phyloP scores from a whole-genome alignment of 1,140 invertebrate genomes.

The Psix sp. region DNA sequence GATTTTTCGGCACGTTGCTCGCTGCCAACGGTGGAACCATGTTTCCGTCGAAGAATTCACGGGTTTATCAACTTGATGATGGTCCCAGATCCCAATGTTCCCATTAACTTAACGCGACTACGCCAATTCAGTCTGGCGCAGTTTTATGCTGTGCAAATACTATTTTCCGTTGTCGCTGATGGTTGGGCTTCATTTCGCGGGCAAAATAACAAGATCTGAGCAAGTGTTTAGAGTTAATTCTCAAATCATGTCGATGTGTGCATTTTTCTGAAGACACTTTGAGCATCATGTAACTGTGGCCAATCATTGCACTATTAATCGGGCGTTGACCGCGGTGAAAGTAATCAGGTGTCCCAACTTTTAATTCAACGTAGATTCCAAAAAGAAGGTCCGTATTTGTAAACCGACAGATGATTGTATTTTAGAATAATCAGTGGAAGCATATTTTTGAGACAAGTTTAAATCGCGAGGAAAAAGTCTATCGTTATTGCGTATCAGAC shows the following conservation, averaged over 20 bases:
- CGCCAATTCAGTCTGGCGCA: neutral
- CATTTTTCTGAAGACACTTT: slow-evolving; percentile 1
- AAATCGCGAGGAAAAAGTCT: slow-evolving; percentile 17
- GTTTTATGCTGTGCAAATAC: neutral
- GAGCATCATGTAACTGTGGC: slow-evolving; percentile 10
- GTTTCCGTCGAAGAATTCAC: neutral
- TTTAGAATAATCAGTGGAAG: slow-evolving; percentile 7
- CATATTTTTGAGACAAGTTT: slow-evolving; percentile 27
- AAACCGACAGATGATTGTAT: slow-evolving; percentile 17
- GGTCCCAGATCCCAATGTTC: neutral
- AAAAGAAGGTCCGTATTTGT: slow-evolving; percentile 11
- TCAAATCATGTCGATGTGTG: slow-evolving; percentile 7
- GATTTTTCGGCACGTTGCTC: neutral
- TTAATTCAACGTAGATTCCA: neutral
- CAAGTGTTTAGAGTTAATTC: slow-evolving; percentile 8
- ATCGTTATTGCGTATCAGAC: no score
- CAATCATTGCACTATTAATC: no score
- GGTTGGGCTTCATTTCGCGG: neutral
- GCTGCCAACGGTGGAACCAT: slow-evolving; percentile 1
- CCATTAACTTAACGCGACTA: neutral
- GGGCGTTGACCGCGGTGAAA: neutral
- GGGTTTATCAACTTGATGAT: slow-evolving; percentile 6
- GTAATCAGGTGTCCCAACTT: neutral
- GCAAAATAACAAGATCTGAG: neutral
- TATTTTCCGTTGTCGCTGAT: neutral